phyloP scores from a whole-genome alignment of 2,888 invertebrate species.

The Timandra comae region DNA sequence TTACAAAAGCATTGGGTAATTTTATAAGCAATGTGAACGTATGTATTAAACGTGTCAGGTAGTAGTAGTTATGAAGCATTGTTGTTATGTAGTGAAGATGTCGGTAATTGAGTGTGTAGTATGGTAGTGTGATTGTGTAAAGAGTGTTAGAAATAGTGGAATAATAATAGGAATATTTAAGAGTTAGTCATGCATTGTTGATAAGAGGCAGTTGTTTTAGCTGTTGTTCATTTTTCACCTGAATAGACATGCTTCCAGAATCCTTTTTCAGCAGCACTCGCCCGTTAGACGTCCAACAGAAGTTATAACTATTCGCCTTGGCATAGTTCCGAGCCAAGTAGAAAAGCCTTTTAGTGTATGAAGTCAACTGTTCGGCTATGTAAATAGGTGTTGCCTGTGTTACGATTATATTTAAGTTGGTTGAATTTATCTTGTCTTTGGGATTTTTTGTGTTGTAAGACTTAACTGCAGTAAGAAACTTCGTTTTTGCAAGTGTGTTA shows the following conservation, averaged over 20 bases:
- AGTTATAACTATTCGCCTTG: not conserved
- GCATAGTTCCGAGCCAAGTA: not conserved
- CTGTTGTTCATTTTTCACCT: not conserved
- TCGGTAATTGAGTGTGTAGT: too few relatives aligned
- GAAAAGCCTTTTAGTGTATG: not conserved
- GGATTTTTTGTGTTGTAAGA: slow-evolving; percentile 1
- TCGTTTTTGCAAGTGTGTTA: not conserved
- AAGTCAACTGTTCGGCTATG: slow-evolving; percentile 1
- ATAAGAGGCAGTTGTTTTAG: too few relatives aligned
- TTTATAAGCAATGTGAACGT: too few relatives aligned
- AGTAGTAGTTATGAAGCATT: too few relatives aligned
- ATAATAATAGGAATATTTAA: too few relatives aligned
- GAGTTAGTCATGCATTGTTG: too few relatives aligned
- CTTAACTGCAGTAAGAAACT: not conserved
- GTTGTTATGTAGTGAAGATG: too few relatives aligned
- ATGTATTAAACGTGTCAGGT: too few relatives aligned
- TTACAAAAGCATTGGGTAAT: too few relatives aligned
- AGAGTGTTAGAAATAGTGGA: too few relatives aligned
- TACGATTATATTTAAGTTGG: too few relatives aligned
- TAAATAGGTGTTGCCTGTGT: slow-evolving; percentile 1
- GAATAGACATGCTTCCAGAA: not conserved
- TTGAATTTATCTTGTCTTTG: not conserved
- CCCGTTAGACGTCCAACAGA: slow-evolving; percentile 1
- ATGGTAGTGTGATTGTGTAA: too few relatives aligned
- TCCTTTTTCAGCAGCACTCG: not conserved